phyloP scores from a whole-genome alignment of 2,113 vertebrate species.

The Anguilla rostrata region DNA sequence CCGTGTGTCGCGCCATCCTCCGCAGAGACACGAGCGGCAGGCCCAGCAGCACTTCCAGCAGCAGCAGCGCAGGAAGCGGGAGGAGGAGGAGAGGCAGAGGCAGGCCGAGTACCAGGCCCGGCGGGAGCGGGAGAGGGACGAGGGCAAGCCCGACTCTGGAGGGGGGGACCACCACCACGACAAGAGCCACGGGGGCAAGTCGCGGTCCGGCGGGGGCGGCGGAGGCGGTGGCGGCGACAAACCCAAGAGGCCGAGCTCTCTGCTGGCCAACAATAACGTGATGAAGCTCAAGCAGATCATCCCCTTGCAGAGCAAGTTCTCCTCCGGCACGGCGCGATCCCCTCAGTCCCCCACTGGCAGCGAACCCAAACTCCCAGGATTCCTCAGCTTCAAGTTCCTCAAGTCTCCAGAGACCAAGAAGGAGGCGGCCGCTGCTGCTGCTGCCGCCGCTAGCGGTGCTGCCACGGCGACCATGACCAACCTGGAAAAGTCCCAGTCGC shows the following conservation, averaged over 20 bases:
- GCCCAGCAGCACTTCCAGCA: slow-evolving; percentile 95
- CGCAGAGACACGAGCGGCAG: slow-evolving; percentile 92
- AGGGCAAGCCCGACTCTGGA: slow-evolving; percentile 70
- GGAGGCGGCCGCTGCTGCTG: slow-evolving; percentile 58
- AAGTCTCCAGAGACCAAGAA: slow-evolving; percentile 88
- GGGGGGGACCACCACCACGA: slow-evolving; percentile 75
- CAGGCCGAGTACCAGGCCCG: slow-evolving; percentile 88
- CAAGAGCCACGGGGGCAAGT: slow-evolving; percentile 77
- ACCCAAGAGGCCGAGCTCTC: slow-evolving; percentile 90
- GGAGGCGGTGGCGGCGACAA: slow-evolving; percentile 66
- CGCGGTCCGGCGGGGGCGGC: slow-evolving; percentile 63
- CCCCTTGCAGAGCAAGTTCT: slow-evolving; percentile 89
- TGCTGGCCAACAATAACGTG: slow-evolving; percentile 93
- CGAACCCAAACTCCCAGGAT: slow-evolving; percentile 89
- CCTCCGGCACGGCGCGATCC: slow-evolving; percentile 76
- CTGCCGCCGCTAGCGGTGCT: slow-evolving; percentile 8
- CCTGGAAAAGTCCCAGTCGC: slow-evolving; percentile 87
- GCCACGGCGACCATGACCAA: slow-evolving; percentile 39
- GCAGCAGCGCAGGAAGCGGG: slow-evolving; percentile 89
- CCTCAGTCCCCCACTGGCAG: slow-evolving; percentile 83
- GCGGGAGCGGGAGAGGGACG: slow-evolving; percentile 76
- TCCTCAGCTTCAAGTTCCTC: slow-evolving; percentile 95
- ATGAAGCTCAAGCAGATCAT: slow-evolving; percentile 97
- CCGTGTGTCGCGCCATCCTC: slow-evolving; percentile 4
- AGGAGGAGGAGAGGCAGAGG: slow-evolving; percentile 92